Evolutionary conservation across 2,888 invertebrate genomes (phyloP), one percentile per base, ranked within the genome.

Genomic region (Pseudococcus viburni): DNA sequence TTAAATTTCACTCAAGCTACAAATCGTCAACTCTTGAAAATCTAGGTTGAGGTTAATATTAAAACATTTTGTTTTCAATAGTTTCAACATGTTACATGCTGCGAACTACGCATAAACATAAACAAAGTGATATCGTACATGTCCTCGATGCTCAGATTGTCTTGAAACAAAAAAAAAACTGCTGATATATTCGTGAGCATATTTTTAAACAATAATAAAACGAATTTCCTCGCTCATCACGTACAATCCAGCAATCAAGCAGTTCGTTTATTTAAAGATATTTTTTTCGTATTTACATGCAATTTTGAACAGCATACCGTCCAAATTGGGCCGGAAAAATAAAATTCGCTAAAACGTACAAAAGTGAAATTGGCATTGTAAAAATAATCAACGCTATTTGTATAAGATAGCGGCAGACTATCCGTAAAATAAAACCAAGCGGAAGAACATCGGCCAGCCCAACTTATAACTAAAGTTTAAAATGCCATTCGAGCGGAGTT

Each of bases 51-150:
- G 64, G 64, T 64, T 64, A 64, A 64, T 64, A 64, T 64, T 64
- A 64, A 64, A 64, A 64, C 64, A 64, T 64, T 64, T 64, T 64
- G 64, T 73, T 73, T 73, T 15, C 73, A 73, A 73, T 73, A 73
- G 33, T 73, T 73, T 73, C 73, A 73, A 73, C 73, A 73, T 73
- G 73, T 73, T 73, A 73, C 73, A 73, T 17, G 33, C 33, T 73
- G 26, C 33, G 73, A 73, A 73, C 73, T 33, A 15, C 5, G 33
- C 33, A 39, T 33, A 73, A 73, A 73, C 73, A 73, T 64, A 22
- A 64, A 22, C 64, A 64, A 64, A 64, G 22, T 64, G 19, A 64
- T 64, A 64, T 64, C 64, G 64, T 64, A 64, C 64, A 64, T 64
- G 64, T 59, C 59, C 12, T 64, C 64, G 64, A 64, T 64, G 64